Percentiles rank a stretch among this genome's conserved stretches.
Conservation (phyloP, 2,797 vertebrate genomes). For the Protonibea diacanthus region DNA sequence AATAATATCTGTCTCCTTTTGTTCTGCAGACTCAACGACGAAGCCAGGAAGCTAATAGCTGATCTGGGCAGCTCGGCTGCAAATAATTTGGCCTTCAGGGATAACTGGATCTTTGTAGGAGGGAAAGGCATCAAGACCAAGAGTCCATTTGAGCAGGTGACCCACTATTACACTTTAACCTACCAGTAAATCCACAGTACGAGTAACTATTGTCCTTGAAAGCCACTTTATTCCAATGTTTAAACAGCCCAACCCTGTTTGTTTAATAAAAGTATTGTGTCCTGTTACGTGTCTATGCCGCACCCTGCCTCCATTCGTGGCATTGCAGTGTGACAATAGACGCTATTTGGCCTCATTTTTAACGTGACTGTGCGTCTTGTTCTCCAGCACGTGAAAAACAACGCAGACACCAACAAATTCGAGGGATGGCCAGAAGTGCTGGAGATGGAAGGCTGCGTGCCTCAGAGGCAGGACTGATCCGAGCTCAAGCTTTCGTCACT, state of each 20-base stretch:
- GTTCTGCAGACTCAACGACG: conserved; percentile 89
- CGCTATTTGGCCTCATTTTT: neutral
- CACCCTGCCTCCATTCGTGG: neutral
- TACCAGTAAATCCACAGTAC: neutral
- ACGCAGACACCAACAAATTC: conserved; percentile 95
- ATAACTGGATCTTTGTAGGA: conserved; percentile 99
- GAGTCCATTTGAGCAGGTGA: conserved; percentile 98
- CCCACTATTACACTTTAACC: no score
- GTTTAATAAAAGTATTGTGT: neutral
- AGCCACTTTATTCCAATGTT: neutral
- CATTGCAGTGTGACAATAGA: no score
- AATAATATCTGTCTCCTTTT: neutral
- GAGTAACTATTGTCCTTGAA: neutral
- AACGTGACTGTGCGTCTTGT: neutral
- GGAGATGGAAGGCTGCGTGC: conserved; percentile 98
- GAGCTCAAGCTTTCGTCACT: neutral
- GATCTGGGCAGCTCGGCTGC: conserved; percentile 92
- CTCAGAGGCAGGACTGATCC: conserved; percentile 88
- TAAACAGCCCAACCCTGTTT: neutral
- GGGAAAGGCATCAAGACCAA: conserved; percentile 99
- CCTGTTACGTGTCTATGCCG: neutral
- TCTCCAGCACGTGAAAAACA: conserved; percentile 95
- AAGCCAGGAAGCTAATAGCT: conserved; percentile 90
- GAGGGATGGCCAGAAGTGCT: conserved; percentile 99
- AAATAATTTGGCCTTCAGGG: conserved; percentile 90